Evolutionary conservation across 2,888 invertebrate species (phyloP), one percentile per base, ranked within the genome.

Genomic region (Halictus quadricinctus): DNA sequence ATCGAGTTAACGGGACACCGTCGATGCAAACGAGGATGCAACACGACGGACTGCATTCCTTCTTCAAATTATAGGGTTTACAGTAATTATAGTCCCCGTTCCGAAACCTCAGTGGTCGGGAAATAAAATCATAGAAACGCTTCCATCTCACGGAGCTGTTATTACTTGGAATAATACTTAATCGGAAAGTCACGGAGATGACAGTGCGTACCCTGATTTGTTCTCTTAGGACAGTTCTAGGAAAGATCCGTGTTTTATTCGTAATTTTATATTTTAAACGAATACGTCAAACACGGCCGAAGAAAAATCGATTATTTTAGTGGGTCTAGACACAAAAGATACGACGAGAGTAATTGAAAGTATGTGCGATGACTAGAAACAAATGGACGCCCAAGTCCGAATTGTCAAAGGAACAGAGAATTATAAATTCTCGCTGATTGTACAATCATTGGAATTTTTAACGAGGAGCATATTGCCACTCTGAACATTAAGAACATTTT

Each of bases 1-100:
- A 76, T 70, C 41, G 48, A 50, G 66, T 15, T 86, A 88, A 87
- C 89, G 88, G 88, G 74, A 89, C 36, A 76, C 41, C 54, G 66
- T 80, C 73, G 50, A 43, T 72, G 81, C 79, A 75, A 78, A 83
- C 76, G 54, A 79, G 83, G 50, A 83, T 83, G 54, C 74, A 75
- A 7, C 25, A 69, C 50, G 66, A 64, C 60, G 66, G 29, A 69
- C 58, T 77, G 80, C 87, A 88, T 88, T 88, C 84, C 88, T 79
- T 73, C 60, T 69, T 66, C 29, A 77, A 80, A 77, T 58, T 58
- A 15, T 43, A 18, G 60, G 43, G 80, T 72, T 58, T 60, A 54
- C 72, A 73, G 18, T 58, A n/a, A 64, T 46, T 64, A 7, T 64
- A 29, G 64, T 64, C 12, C 15, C 64, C 64, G 15, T 29, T 64